Base-by-base conservation (phyloP, 2,888 invertebrate species). In the Crioceris asparagi region DNA sequence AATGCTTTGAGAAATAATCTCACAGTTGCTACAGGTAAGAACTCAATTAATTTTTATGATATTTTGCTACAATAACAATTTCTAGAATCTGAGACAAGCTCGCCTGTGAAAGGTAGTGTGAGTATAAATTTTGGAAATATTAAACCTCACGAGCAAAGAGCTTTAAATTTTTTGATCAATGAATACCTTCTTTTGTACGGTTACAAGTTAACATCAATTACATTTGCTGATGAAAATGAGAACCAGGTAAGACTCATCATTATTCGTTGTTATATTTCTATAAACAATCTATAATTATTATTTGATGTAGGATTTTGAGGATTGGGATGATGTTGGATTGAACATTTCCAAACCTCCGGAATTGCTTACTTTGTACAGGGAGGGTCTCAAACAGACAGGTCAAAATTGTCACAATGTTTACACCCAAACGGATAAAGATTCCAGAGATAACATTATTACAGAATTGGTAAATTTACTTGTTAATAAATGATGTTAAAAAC, bases 241-340 rank as follows among this genome's bases (percentile, higher is more conserved):
- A 76, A 85, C 61, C 88, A 88, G 72, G 83, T 81, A 54, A 39
- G 47, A 31, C 27, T 14, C 15, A 17, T 14, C 26, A 23, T 34
- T n/a, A 33, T 27, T 37, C n/a, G n/a, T 42, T 2, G 16, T 10
- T 10, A 21, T 21, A 6, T 7, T 10, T 21, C 7, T 21, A 7
- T 7, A 7, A 21, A 21, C 21, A 21, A 10, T 21, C 21, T 21
- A 10, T 32, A 34, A 15, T 18, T 17, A 4, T 27, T 26, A 36
- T 30, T 33, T 29, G 32, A 53, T 59, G 11, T 50, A 81, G 77
- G 86, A 87, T 64, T 86, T 87, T 67, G 87, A 88, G 65, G 85
- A 87, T 58, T 90, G 90, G 90, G 86, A 88, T 62, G 88, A 88
- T 66, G 87, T 90, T 10, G 88, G 90, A 1, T 67, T 90, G 29